These are phyloP conservation scores for Thereva nobilitata DNA, from an alignment of 2,888 invertebrate species.

Conservation along the genomic window DNA sequence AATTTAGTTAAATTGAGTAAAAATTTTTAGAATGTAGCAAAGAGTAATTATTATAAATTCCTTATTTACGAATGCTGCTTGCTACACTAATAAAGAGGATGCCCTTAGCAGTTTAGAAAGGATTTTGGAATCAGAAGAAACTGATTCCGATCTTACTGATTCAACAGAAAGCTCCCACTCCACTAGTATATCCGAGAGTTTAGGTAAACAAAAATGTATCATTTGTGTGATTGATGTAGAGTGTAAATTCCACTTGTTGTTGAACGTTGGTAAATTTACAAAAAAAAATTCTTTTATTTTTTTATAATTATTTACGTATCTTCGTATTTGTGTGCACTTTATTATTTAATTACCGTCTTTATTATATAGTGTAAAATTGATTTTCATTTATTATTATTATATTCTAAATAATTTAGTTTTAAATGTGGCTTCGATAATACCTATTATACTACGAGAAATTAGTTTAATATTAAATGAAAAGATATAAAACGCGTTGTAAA, in stretches of 20 bases:
- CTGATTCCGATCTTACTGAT: conserved; percentile 62
- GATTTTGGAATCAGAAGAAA: conserved; percentile 59
- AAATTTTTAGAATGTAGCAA: conserved; percentile 16
- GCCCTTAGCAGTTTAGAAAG: conserved; percentile 50
- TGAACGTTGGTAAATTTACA: not conserved
- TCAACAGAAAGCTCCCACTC: conserved; percentile 59
- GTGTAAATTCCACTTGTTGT: not conserved
- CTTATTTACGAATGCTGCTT: conserved; percentile 31
- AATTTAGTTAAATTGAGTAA: not conserved
- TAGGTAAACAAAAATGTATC: conserved; percentile 47
- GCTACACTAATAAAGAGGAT: conserved; percentile 40
- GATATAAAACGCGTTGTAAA: no score
- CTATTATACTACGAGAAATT: no score
- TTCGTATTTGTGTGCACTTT: no score
- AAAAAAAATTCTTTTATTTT: no score
- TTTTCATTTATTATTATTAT: no score
- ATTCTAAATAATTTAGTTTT: no score
- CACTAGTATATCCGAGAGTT: conserved; percentile 54
- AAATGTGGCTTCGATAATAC: no score
- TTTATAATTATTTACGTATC: no score
- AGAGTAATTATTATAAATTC: conserved; percentile 11
- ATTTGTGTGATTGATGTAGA: no score
- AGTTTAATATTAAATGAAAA: no score
- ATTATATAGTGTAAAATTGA: no score
- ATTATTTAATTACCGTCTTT: no score